phyloP scores from a whole-genome alignment of 2,797 vertebrate genomes.

The Thripadectes ignobilis region DNA sequence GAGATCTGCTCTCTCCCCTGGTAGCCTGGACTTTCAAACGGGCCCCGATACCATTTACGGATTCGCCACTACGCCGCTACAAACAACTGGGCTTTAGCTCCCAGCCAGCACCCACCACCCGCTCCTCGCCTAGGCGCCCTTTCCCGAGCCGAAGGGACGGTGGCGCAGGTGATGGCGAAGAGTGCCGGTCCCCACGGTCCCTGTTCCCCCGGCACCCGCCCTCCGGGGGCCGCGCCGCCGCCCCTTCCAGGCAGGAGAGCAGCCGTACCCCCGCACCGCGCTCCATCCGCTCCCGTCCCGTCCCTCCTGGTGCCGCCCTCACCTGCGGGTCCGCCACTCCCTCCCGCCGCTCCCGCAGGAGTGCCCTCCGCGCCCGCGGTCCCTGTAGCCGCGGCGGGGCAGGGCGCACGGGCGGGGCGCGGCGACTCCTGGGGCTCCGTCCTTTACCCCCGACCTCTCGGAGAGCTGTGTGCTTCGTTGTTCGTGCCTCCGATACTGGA shows the following conservation, averaged over 20 bases:
- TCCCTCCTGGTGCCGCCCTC: background rate
- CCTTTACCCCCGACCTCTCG: background rate
- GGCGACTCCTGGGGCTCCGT: background rate
- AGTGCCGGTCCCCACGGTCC: fast-evolving
- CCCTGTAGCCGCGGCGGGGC: too few relatives aligned
- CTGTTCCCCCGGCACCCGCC: background rate
- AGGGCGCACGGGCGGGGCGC: background rate
- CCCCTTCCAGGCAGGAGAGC: background rate
- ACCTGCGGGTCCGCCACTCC: background rate
- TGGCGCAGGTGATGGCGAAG: fast-evolving
- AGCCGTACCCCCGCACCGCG: too few relatives aligned
- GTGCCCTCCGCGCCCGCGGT: background rate
- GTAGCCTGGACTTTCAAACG: fast-evolving
- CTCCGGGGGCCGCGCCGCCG: fast-evolving
- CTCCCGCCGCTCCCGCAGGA: background rate
- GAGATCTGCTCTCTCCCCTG: fast-evolving
- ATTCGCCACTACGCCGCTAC: fast-evolving
- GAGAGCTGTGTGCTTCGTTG: fast-evolving
- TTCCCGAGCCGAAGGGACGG: too few relatives aligned
- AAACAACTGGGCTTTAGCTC: fast-evolving
- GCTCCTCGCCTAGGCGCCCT: fast-evolving
- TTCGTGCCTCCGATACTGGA: fast-evolving
- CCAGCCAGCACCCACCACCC: background rate
- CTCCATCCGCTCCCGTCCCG: background rate
- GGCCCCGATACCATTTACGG: fast-evolving